Conservation (phyloP, 2,797 vertebrate genomes). For the Bothrops alternatus region DNA sequence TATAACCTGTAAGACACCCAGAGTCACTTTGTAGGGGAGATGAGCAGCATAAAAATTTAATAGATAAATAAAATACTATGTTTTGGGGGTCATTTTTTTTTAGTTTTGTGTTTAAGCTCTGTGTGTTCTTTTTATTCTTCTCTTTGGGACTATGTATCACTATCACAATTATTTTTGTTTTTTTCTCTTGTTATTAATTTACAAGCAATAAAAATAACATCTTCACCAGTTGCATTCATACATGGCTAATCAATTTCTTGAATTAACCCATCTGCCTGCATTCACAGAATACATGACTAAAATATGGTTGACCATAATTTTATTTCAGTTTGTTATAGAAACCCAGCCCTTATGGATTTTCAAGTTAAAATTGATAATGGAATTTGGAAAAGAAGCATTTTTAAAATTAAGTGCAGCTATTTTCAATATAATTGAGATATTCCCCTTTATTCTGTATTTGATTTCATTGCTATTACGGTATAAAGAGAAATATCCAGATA, state of each 20-base stretch:
- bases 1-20: background rate
- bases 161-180: background rate
- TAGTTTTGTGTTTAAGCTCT: background rate
- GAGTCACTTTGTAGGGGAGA: background rate
- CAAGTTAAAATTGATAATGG: background rate
- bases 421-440: background rate
- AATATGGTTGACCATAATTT: background rate
- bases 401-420: background rate
- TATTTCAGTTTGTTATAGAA: background rate
- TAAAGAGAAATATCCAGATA: background rate
- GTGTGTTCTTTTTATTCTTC: background rate
- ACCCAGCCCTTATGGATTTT: background rate
- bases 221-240: background rate
- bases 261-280: background rate
- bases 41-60: background rate
- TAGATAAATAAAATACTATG: background rate
- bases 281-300: background rate
- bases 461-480: background rate
- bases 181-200: background rate
- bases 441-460: background rate
- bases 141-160: background rate
- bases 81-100: background rate
- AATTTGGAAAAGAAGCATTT: background rate
- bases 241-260: background rate
- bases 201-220: background rate